Conservation (phyloP, 2,888 invertebrate species). For the Acrocyrtus sp. region DNA sequence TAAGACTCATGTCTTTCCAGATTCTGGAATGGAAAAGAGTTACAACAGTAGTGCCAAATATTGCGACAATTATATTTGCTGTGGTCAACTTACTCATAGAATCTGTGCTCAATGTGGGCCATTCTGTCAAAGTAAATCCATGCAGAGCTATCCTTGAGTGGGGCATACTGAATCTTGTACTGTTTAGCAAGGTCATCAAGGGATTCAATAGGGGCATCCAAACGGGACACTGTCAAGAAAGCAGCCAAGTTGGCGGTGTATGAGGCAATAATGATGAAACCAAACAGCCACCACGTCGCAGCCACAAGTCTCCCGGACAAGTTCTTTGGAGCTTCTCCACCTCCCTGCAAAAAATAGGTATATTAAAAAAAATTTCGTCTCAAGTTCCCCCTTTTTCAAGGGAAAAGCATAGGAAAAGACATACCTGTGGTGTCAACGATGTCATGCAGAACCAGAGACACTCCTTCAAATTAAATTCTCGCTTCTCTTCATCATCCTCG, state of each 20-base stretch:
- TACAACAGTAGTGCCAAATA: background rate
- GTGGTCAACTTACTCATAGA: conserved; percentile 81
- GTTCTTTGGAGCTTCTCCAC: conserved; percentile 96
- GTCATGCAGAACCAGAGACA: conserved; percentile 99
- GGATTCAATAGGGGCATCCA: conserved; percentile 92
- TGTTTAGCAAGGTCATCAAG: conserved; percentile 95
- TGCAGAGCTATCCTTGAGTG: conserved; percentile 85
- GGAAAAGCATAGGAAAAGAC: too few species aligned
- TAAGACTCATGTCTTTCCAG: conserved; percentile 98
- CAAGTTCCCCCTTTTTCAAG: background rate
- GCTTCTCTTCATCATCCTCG: conserved; percentile 90
- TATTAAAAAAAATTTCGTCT: too few species aligned
- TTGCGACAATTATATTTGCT: background rate
- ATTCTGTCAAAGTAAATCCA: conserved; percentile 96
- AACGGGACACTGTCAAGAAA: conserved; percentile 91
- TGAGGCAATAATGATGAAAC: conserved; percentile 98
- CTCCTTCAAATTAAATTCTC: conserved; percentile 94
- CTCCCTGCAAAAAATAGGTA: conserved; percentile 79
- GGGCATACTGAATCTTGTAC: conserved; percentile 96
- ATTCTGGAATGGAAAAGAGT: conserved; percentile 73
- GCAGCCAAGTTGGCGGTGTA: conserved; percentile 99
- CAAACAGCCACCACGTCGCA: conserved; percentile 99
- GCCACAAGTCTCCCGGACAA: conserved; percentile 94
- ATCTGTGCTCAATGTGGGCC: conserved; percentile 93
- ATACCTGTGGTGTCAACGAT: conserved; percentile 87